Evolutionary conservation across 2,797 vertebrate genomes (phyloP).

Genomic region (Takifugu rubripes): DNA sequence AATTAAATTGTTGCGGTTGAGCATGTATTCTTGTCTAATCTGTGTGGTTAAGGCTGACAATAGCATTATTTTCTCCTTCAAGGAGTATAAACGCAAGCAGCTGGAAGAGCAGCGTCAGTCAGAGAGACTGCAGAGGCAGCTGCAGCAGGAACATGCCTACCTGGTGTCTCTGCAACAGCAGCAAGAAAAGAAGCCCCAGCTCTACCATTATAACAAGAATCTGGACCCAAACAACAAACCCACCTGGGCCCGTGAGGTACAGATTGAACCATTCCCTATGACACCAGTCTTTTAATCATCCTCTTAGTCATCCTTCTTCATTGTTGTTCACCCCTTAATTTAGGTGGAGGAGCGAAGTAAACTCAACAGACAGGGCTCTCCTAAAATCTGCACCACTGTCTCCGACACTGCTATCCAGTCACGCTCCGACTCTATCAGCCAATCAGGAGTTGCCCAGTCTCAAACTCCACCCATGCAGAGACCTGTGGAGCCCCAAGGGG

Average conservation of each 20-base stretch:
- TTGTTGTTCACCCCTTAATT: not conserved
- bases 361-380: slow-evolving; percentile 87
- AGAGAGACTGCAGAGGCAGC: slow-evolving; percentile 88
- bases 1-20: no score
- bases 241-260: slow-evolving; percentile 84
- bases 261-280: not conserved
- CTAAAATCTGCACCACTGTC: slow-evolving; percentile 85
- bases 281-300: not conserved
- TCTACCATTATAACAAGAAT: slow-evolving; percentile 89
- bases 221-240: slow-evolving; percentile 86
- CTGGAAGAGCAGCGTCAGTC: slow-evolving; percentile 93
- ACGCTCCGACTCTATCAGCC: slow-evolving; percentile 80
- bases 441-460: slow-evolving; percentile 73
- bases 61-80: slow-evolving; percentile 24
- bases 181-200: slow-evolving; percentile 84
- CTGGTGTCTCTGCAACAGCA: slow-evolving; percentile 87
- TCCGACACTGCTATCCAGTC: slow-evolving; percentile 83
- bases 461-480: slow-evolving; percentile 93
- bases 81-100: slow-evolving; percentile 95
- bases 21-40: not conserved
- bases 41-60: not conserved
- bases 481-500: slow-evolving; percentile 89
- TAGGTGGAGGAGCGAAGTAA: slow-evolving; percentile 90
- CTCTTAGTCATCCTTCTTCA: not conserved
- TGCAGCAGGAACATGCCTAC: slow-evolving; percentile 93